Conservation (phyloP, 2,797 vertebrate species). For the Anguilla megastoma region DNA sequence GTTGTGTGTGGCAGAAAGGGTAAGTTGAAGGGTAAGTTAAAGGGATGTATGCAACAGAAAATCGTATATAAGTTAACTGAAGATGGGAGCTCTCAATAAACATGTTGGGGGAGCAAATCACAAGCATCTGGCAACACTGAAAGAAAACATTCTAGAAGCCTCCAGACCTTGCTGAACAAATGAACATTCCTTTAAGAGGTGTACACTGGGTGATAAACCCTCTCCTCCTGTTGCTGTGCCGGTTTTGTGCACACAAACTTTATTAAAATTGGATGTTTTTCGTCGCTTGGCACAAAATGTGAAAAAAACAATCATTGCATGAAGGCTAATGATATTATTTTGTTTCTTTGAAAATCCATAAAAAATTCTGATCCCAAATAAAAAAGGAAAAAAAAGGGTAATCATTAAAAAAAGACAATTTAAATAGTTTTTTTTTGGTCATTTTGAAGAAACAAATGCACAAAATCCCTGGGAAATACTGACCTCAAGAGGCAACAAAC, state of each 20-base stretch:
- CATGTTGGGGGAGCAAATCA: neutral
- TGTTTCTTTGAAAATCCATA: conserved; percentile 1
- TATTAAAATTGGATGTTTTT: no score
- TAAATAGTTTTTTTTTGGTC: neutral
- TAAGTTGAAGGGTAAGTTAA: no score
- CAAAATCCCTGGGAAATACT: neutral
- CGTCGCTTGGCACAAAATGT: neutral
- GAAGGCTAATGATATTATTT: neutral
- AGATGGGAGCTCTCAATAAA: neutral
- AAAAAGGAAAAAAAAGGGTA: neutral
- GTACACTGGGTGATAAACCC: neutral
- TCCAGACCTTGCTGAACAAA: neutral
- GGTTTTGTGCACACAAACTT: no score
- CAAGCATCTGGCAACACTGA: neutral
- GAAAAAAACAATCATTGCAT: neutral
- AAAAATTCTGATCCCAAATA: neutral
- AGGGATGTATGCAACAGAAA: no score
- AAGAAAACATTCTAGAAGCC: neutral
- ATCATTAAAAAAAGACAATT: neutral
- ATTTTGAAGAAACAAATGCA: neutral
- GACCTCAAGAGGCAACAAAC: neutral
- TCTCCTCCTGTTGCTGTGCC: neutral
- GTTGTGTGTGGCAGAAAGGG: no score
- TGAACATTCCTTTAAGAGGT: neutral
- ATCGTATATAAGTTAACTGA: neutral